Evolutionary conservation across 2,888 invertebrate genomes (phyloP).

Genomic region (Drosophila anomalata): DNA sequence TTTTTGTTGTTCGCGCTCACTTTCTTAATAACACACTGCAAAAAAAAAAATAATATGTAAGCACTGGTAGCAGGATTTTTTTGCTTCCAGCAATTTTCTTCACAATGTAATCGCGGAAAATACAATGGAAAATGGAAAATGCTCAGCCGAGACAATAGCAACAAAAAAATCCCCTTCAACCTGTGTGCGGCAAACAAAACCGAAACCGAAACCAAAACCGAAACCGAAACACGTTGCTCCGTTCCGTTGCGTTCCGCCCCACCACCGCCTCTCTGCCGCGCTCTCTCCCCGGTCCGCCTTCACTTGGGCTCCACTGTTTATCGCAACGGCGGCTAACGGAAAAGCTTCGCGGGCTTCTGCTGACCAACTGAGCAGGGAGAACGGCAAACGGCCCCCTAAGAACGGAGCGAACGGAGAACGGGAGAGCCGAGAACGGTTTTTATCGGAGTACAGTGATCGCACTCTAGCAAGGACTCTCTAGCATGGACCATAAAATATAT

Average conservation of each 20-base stretch:
- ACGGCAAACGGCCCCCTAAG: neutral
- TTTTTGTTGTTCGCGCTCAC: neutral
- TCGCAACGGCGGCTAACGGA: constrained; percentile 58
- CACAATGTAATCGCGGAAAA: constrained; percentile 5
- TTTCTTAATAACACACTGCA: constrained; percentile 5
- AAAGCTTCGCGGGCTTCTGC: constrained; percentile 53
- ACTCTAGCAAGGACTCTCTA: neutral
- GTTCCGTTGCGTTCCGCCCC: constrained; percentile 13
- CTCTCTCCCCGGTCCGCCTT: constrained; percentile 1
- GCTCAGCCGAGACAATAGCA: constrained; percentile 6
- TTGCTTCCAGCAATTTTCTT: neutral
- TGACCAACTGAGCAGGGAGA: constrained; percentile 35
- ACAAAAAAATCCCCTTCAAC: constrained; percentile 8
- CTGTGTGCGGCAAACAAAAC: constrained; percentile 52
- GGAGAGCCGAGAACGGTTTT: neutral
- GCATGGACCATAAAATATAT: too few relatives aligned
- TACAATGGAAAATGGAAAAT: constrained; percentile 7
- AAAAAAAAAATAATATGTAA: constrained; percentile 6
- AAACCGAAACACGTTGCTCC: constrained; percentile 65
- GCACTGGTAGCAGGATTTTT: neutral
- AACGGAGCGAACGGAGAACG: constrained; percentile 1
- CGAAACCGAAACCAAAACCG: constrained; percentile 40
- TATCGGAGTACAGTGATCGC: constrained; percentile 22
- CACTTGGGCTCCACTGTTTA: constrained; percentile 20
- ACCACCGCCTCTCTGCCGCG: constrained; percentile 14